phyloP scores from a whole-genome alignment of 2,888 invertebrate genomes.

The Thecophora atra region DNA sequence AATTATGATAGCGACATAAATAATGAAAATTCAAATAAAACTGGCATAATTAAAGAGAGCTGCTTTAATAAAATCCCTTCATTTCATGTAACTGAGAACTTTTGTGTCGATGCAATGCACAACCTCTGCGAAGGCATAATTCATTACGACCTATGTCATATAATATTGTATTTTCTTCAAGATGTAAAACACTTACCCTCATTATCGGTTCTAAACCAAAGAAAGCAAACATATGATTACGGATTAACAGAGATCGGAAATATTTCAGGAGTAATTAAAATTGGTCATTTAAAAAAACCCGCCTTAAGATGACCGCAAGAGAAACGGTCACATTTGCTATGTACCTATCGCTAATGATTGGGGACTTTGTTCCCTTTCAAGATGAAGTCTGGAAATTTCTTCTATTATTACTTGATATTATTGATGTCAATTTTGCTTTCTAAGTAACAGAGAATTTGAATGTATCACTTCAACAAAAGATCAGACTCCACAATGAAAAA shows the following conservation, averaged over 20 bases:
- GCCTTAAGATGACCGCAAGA: slow-evolving; percentile 34
- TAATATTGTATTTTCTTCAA: slow-evolving; percentile 23
- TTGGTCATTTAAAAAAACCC: slow-evolving; percentile 34
- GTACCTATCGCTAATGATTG: slow-evolving; percentile 34
- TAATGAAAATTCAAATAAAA: slow-evolving; percentile 14
- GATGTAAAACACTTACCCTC: slow-evolving; percentile 19
- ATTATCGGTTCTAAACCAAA: slow-evolving; percentile 14
- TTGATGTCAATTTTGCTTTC: no score
- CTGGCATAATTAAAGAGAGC: slow-evolving; percentile 14
- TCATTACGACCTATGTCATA: slow-evolving; percentile 24
- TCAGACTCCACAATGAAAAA: no score
- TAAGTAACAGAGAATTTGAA: no score
- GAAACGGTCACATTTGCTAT: slow-evolving; percentile 32
- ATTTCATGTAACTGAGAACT: no score
- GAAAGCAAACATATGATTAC: slow-evolving; percentile 29
- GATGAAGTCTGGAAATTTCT: slow-evolving; percentile 36
- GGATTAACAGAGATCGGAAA: slow-evolving; percentile 25
- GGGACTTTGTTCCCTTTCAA: slow-evolving; percentile 16
- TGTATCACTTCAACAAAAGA: no score
- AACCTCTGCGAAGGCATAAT: slow-evolving; percentile 24
- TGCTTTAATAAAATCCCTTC: slow-evolving; percentile 32
- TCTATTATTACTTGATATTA: no score
- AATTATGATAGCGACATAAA: slow-evolving; percentile 23
- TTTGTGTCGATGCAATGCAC: no score
- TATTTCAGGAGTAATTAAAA: slow-evolving; percentile 25